Conservation (phyloP, 2,888 invertebrate genomes). For the Zhuqinia jingwanae region DNA sequence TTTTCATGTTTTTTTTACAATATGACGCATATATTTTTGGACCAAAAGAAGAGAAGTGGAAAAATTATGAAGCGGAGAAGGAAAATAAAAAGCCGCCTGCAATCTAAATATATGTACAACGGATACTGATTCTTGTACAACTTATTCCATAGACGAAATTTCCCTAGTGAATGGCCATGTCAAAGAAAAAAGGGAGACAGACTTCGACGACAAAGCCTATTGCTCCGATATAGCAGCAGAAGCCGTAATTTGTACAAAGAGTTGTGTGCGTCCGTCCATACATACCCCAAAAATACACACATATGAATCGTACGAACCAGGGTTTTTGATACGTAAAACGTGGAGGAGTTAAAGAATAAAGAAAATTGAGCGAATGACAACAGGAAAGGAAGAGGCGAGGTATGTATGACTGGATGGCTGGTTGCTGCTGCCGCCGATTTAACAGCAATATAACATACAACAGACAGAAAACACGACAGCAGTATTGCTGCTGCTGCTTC, state of each 20-base stretch:
- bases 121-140: constrained; percentile 51
- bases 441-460: too few relatives aligned
- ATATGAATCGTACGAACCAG: too few relatives aligned
- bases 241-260: constrained; percentile 31
- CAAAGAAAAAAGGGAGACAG: constrained; percentile 10
- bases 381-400: constrained; percentile 57
- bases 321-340: neutral
- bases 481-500: neutral
- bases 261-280: neutral
- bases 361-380: constrained; percentile 57
- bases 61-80: constrained; percentile 63
- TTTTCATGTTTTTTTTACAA: constrained; percentile 42
- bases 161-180: constrained; percentile 65
- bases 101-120: constrained; percentile 39
- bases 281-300: neutral
- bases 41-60: constrained; percentile 39
- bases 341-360: constrained; percentile 28
- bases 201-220: constrained; percentile 14
- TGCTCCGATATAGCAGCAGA: constrained; percentile 16
- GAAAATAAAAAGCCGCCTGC: constrained; percentile 16
- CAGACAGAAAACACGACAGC: too few relatives aligned
- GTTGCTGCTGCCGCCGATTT: neutral
- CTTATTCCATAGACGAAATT: constrained; percentile 46
- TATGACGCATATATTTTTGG: constrained; percentile 65
- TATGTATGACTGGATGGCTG: too few relatives aligned